Evolutionary conservation across 2,797 vertebrate genomes (phyloP).

Genomic region (Tauraco hartlaubi): DNA sequence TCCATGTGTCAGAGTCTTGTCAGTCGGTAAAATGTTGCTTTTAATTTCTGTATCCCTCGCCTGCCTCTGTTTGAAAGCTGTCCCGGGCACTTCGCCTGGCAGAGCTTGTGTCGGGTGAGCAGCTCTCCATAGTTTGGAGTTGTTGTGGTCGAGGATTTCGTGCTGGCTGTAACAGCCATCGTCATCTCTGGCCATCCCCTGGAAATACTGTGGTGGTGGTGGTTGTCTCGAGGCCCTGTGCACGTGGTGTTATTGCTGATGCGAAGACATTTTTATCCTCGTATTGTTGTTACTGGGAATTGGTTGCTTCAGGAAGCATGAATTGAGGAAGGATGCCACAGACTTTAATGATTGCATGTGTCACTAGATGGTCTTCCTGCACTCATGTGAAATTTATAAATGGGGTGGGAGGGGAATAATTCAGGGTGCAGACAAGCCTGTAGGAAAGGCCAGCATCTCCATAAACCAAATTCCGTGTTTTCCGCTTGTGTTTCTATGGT

Average conservation of each 20-base stretch:
- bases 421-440: not conserved
- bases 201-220: not conserved
- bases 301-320: not conserved
- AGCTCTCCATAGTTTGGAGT: not conserved
- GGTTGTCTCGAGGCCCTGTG: not conserved
- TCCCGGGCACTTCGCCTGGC: not conserved
- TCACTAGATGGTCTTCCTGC: not conserved
- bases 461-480: not conserved
- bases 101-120: too few relatives aligned
- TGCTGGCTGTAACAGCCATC: not conserved
- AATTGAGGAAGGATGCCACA: not conserved
- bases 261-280: not conserved
- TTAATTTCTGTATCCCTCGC: not conserved
- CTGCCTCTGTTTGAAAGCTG: not conserved
- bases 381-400: not conserved
- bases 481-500: not conserved
- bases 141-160: rapidly evolving
- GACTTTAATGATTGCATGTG: not conserved
- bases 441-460: not conserved
- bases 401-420: rapidly evolving
- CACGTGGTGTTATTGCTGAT: rapidly evolving
- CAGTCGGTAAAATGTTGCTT: not conserved
- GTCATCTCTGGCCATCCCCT: not conserved
- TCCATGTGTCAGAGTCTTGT: rapidly evolving
- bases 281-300: not conserved